Base-by-base conservation (phyloP, 2,888 invertebrate species). In the Cenopis cana region DNA sequence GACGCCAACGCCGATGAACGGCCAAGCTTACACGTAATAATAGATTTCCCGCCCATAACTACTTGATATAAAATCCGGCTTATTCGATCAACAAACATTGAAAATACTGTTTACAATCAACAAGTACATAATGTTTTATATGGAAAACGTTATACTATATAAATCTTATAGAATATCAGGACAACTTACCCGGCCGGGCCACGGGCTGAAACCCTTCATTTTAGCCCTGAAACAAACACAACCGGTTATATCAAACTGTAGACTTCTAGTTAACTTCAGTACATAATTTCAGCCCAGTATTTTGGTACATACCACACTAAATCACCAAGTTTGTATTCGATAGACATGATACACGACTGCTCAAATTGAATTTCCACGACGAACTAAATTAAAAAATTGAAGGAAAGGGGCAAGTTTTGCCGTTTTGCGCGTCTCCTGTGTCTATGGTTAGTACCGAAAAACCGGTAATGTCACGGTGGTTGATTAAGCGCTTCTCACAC, bases 151-250 rank as follows among this genome's bases (percentile, higher is more conserved):
- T 71, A 46, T 50, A 49, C 33, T 71, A 33, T 17, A 55, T 49
- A 29, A 14, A 49, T 61, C 20, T 65, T 52, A 9, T 80, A 81
- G 76, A 79, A 81, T 84, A 83, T 78, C 76, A 80, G 84, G 82
- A 84, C 89, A 87, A 96, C 97, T 97, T 95, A 98, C 98, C 96
- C 97, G 97, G 93, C 98, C 98, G 76, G 99, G 98, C 99, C 99
- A 99, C 76, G 98, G 97, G 78, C 98, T 97, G 94, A 98, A 98
- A 80, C 98, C 98, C 95, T 98, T 98, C 98, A 99, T 98, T 95
- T 98, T 98, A 72, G 98, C 98, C 98, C 98, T 99, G 95, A 85
- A 93, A 93, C 92, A 93, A 93, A 85, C 72, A 81, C 76, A 46
- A 68, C 65, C 76, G 64, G 33, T 64, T 72, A 82, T 82, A 80